phyloP scores from a whole-genome alignment of 1,140 invertebrate genomes.

The Panagrolaimus sp. region DNA sequence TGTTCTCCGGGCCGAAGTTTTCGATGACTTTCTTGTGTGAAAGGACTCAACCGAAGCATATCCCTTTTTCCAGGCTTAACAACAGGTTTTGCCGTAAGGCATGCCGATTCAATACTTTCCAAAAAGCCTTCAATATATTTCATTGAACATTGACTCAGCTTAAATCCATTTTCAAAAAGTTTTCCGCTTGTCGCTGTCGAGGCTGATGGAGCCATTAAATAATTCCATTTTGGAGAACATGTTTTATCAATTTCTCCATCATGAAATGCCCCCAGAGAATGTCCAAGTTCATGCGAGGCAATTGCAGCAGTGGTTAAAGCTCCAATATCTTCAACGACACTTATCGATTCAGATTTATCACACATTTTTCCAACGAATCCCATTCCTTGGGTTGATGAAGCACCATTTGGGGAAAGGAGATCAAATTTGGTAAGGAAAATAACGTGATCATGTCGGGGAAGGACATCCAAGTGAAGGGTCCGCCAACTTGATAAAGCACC shows the following conservation, averaged over 20 bases:
- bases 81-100: conserved; percentile 23
- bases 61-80: conserved; percentile 7
- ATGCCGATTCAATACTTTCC: conserved; percentile 1
- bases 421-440: conserved; percentile 49
- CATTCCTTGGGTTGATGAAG: conserved; percentile 56
- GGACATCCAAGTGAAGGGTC: background rate
- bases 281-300: conserved; percentile 52
- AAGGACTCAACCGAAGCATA: conserved; percentile 31
- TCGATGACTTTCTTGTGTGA: conserved; percentile 28
- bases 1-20: conserved; percentile 26
- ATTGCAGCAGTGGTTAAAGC: conserved; percentile 49
- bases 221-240: conserved; percentile 42
- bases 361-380: conserved; percentile 55
- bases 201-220: conserved; percentile 45
- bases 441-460: conserved; percentile 46
- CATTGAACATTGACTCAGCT: conserved; percentile 44
- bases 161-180: conserved; percentile 41
- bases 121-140: conserved; percentile 44
- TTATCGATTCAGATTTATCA: conserved; percentile 33
- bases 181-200: conserved; percentile 37
- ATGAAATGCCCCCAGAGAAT: conserved; percentile 50
- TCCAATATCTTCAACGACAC: conserved; percentile 55
- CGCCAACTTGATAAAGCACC: background rate
- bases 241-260: conserved; percentile 38
- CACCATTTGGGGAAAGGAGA: conserved; percentile 43